phyloP scores from a whole-genome alignment of 53 echinoderm and acorn worm genomes.

The Patiria pectinifera region DNA sequence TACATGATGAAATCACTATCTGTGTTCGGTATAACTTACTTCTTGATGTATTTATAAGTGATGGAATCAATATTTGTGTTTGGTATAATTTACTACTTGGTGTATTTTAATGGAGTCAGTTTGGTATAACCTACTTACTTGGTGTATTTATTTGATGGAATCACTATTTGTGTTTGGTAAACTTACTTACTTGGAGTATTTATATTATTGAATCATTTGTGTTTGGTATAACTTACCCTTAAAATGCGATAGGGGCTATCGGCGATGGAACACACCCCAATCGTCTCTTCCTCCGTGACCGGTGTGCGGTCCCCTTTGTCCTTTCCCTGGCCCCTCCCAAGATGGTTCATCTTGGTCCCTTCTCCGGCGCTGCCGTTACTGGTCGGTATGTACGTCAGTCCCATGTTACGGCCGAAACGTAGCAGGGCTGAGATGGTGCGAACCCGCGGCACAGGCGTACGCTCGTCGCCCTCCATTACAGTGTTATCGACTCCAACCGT shows the following conservation, averaged over 20 bases:
- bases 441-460: neutral
- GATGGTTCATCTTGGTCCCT: constrained; percentile 22
- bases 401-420: constrained; percentile 39
- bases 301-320: constrained; percentile 14
- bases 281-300: constrained; percentile 33
- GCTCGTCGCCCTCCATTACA: neutral
- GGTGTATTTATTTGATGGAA: no score
- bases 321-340: neutral
- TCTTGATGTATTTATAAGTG: no score
- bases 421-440: constrained; percentile 37
- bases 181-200: no score
- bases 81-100: no score
- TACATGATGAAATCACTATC: no score
- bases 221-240: constrained; percentile 67
- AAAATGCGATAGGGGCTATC: constrained; percentile 86
- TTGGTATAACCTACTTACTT: no score
- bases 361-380: constrained; percentile 8
- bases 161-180: no score
- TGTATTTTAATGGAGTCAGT: no score
- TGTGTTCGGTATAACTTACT: no score
- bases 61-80: no score
- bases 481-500: no score
- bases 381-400: constrained; percentile 24
- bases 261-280: constrained; percentile 83
- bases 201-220: no score